These are phyloP conservation scores for Ailurus styani DNA, from an alignment of 2,113 vertebrate genomes.

Conservation along the genomic window DNA sequence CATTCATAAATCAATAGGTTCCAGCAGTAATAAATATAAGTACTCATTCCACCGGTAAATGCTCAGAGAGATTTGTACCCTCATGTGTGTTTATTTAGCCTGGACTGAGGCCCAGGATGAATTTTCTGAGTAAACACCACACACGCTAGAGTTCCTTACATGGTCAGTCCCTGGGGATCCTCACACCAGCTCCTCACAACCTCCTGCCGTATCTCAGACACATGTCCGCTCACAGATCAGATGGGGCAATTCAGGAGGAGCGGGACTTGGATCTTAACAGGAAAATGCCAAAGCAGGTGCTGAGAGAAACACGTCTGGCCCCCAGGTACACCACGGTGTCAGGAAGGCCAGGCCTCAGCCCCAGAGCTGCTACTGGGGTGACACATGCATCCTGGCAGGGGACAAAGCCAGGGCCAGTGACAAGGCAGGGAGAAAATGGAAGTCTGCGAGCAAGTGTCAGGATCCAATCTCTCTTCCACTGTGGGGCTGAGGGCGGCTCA, in stretches of 20 bases:
- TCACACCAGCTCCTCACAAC: not conserved
- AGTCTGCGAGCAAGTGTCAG: not conserved
- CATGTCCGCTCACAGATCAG: not conserved
- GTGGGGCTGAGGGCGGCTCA: not conserved
- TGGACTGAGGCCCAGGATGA: not conserved
- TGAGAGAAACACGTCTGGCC: not conserved
- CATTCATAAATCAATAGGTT: constrained; percentile 9
- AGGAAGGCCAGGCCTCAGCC: not conserved
- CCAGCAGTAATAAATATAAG: constrained; percentile 26
- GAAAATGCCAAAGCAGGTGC: not conserved
- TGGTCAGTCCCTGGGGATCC: not conserved
- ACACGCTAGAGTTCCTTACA: not conserved
- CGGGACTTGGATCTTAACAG: not conserved
- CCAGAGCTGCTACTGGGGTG: not conserved
- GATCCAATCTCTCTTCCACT: not conserved
- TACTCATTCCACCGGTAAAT: not conserved
- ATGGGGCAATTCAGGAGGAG: not conserved
- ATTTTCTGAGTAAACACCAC: not conserved
- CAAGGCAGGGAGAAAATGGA: not conserved
- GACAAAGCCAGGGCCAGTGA: not conserved
- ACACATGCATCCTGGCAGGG: accelerated
- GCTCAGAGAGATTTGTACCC: not conserved
- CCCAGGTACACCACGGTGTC: accelerated
- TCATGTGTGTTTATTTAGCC: not conserved
- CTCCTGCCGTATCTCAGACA: not conserved